phyloP scores from a whole-genome alignment of 2,113 vertebrate species.

The Lamprologus tigripictilis region DNA sequence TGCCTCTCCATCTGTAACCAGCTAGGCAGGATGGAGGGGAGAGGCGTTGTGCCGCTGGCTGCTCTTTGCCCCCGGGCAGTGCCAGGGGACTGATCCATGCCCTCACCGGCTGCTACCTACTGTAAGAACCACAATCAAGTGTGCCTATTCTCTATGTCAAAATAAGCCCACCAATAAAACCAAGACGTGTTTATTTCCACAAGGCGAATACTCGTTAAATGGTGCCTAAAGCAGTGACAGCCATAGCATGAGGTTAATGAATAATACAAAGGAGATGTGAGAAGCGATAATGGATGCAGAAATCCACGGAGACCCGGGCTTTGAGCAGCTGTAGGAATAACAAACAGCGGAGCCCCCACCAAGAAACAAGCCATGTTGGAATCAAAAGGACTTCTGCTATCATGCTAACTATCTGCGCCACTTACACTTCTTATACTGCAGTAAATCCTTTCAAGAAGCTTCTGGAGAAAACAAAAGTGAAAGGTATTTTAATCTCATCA shows the following conservation, averaged over 20 bases:
- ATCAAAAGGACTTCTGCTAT: conserved; percentile 30
- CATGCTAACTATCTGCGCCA: not conserved
- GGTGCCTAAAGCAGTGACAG: not conserved
- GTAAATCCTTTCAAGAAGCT: conserved; percentile 7
- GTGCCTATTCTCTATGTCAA: not conserved
- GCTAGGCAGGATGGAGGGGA: not conserved
- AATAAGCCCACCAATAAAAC: not conserved
- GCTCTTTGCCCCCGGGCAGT: conserved; percentile 4
- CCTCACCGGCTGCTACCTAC: conserved; percentile 1
- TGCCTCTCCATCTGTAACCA: not conserved
- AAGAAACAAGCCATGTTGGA: not conserved
- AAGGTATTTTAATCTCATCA: not conserved
- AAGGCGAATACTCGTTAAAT: not conserved
- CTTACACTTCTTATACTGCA: not conserved
- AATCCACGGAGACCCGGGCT: not conserved
- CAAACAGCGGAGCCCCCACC: not conserved
- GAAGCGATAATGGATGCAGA: conserved; percentile 5
- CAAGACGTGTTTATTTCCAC: not conserved
- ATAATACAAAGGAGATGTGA: conserved; percentile 22
- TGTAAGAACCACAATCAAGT: not conserved
- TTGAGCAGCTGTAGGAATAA: conserved; percentile 17
- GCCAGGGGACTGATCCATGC: conserved; percentile 19
- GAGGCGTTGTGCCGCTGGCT: not conserved
- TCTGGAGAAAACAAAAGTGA: not conserved
- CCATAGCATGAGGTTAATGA: conserved; percentile 1